These are phyloP conservation scores for Pediacus dermestoides DNA, from an alignment of 2,888 invertebrate species.

Conservation along the genomic window DNA sequence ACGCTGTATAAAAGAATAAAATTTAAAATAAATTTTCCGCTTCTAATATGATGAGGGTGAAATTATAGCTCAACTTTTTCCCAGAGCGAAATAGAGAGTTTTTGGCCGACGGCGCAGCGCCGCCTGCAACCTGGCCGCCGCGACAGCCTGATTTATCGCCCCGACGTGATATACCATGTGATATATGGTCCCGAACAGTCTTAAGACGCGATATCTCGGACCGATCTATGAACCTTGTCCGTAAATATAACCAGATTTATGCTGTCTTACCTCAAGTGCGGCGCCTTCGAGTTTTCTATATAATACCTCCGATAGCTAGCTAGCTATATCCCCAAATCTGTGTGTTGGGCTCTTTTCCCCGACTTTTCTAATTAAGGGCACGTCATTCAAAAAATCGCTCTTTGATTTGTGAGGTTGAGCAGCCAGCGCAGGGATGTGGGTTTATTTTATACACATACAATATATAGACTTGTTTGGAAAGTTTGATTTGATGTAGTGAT, in stretches of 20 bases:
- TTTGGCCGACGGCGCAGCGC: constrained; percentile 33
- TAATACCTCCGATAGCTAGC: no score
- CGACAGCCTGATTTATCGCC: constrained; percentile 47
- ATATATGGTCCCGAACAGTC: constrained; percentile 45
- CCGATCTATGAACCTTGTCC: constrained; percentile 48
- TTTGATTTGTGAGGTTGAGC: constrained; percentile 38
- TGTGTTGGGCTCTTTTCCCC: constrained; percentile 4
- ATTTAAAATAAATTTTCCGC: constrained; percentile 26
- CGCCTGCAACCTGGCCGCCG: constrained; percentile 38
- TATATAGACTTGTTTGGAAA: no score
- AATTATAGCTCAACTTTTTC: constrained; percentile 26
- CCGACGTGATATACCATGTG: constrained; percentile 49
- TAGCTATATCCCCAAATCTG: no score
- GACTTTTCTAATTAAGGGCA: constrained; percentile 37
- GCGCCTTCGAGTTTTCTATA: constrained; percentile 32
- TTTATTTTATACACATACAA: no score
- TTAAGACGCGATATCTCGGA: constrained; percentile 46
- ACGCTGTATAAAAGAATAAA: constrained; percentile 21
- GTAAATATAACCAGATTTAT: constrained; percentile 50
- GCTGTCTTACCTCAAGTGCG: constrained; percentile 29
- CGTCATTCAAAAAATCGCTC: constrained; percentile 36
- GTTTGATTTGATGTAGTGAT: no score
- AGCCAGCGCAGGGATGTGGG: no score
- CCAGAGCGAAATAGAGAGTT: constrained; percentile 13
- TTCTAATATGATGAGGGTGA: constrained; percentile 28